Evolutionary conservation across 2,888 invertebrate genomes (phyloP), one percentile per base, ranked within the genome.

Genomic region (Scaptomyza cyrtandrae): DNA sequence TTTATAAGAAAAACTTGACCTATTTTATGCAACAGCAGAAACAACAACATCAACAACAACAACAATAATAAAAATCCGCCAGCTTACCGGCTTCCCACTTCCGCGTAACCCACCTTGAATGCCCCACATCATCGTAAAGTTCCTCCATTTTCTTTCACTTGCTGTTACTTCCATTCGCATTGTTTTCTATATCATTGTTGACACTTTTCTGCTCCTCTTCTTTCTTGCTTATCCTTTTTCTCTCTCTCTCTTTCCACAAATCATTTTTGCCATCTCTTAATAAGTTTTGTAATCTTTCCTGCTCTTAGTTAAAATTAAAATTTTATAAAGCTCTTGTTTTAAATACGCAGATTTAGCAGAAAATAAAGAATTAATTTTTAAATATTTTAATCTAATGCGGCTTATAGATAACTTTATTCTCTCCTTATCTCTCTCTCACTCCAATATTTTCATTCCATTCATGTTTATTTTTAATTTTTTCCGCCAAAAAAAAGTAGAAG

Each of bases 1-100:
- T 89, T 85, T 87, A 87, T 84, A 87, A 85, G 75, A 85, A 87
- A 74, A 85, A 89, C 85, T 85, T 85, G 85, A 85, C 89, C 85
- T 70, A 87, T 78, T 89, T 85, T 89, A 59, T 60, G 52, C 63
- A 70, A 62, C 46, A 27, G 24, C 41, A 49, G 7, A 37, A 59
- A 49, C 61, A 60, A 58, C 58, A 46, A 27, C 52, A 49, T 48
- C 44, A 61, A 50, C 45, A 61, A 33, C 10, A 49, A 2, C 19
- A 19, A n/a, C n/a, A 19, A 19, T 19, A 64, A 64, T 39, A 35
- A 39, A 68, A 55, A 69, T 49, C 35, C 58, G 43, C 50, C 33
- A 13, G 16, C 39, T 16, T 44, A n/a, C 16, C 39, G 33, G 14
- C 4, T 14, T 14, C 16, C 31, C 49, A 50, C 24, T 50, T 59